Evolutionary conservation across 1,140 invertebrate species (phyloP).

Genomic region (Drosophila melanica): DNA sequence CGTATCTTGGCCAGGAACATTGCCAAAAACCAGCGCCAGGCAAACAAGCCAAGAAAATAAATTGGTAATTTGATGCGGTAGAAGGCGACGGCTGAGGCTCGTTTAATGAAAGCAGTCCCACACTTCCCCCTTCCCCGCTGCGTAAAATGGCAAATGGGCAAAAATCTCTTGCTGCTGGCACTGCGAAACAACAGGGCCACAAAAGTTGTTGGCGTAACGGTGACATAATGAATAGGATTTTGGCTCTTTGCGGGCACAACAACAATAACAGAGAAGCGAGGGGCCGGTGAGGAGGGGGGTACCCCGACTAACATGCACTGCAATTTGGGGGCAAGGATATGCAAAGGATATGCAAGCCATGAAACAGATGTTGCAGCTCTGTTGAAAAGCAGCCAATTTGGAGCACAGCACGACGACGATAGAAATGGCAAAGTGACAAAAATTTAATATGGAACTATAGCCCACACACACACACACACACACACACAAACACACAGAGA

Average conservation of each 20-base stretch:
- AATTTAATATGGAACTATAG: slow-evolving; percentile 81
- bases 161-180: slow-evolving; percentile 37
- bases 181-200: slow-evolving; percentile 23
- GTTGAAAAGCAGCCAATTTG: slow-evolving; percentile 84
- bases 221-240: slow-evolving; percentile 81
- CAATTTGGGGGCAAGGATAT: slow-evolving; percentile 78
- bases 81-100: slow-evolving; percentile 51
- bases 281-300: slow-evolving; percentile 21
- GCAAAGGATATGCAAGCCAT: slow-evolving; percentile 71
- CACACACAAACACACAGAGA: slow-evolving; percentile 5
- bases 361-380: slow-evolving; percentile 83
- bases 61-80: slow-evolving; percentile 78
- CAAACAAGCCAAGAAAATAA: slow-evolving; percentile 73
- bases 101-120: slow-evolving; percentile 53
- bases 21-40: slow-evolving; percentile 33
- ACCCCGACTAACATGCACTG: slow-evolving; percentile 49
- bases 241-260: slow-evolving; percentile 67
- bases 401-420: slow-evolving; percentile 33
- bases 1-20: slow-evolving; percentile 19
- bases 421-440: slow-evolving; percentile 83
- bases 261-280: slow-evolving; percentile 6
- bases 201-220: slow-evolving; percentile 45
- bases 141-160: slow-evolving; percentile 38
- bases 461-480: slow-evolving; percentile 14
- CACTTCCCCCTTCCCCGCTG: too few relatives aligned